Evolutionary conservation across 2,113 vertebrate species (phyloP).

Genomic region (Myanophis thanlyinensis): DNA sequence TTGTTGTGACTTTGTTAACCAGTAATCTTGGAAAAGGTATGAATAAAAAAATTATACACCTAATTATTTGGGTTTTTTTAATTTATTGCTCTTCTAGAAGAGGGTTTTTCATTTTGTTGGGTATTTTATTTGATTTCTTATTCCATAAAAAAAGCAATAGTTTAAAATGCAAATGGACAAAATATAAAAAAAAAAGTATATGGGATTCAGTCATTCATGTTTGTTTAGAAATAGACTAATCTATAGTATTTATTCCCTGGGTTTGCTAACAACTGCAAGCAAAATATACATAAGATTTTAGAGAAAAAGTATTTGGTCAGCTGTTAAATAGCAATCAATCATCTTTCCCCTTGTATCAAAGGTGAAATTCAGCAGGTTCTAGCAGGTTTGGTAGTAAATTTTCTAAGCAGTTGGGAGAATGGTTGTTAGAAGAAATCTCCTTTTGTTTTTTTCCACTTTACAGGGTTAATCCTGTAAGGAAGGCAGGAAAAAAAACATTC

Average conservation of each 20-base stretch:
- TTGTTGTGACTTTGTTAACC: conserved; percentile 4
- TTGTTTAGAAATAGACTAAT: background rate
- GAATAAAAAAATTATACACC: conserved; percentile 5
- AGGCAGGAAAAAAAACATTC: no score
- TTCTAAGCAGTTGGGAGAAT: no score
- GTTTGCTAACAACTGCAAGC: background rate
- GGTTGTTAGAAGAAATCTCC: no score
- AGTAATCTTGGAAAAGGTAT: background rate
- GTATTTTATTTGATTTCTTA: background rate
- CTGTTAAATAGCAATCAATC: background rate
- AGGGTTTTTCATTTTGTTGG: background rate
- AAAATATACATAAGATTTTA: background rate
- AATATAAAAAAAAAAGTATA: background rate
- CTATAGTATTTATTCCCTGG: background rate
- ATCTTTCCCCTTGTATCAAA: background rate
- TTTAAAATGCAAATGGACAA: background rate
- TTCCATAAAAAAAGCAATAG: background rate
- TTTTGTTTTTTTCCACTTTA: no score
- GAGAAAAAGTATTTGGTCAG: background rate
- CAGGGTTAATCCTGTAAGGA: no score
- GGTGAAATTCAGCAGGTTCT: no score
- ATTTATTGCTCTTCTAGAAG: background rate
- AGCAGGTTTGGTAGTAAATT: no score
- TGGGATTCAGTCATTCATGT: background rate
- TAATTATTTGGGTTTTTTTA: background rate